Conservation (phyloP, 2,113 vertebrate species). For the Prionailurus viverrinus region DNA sequence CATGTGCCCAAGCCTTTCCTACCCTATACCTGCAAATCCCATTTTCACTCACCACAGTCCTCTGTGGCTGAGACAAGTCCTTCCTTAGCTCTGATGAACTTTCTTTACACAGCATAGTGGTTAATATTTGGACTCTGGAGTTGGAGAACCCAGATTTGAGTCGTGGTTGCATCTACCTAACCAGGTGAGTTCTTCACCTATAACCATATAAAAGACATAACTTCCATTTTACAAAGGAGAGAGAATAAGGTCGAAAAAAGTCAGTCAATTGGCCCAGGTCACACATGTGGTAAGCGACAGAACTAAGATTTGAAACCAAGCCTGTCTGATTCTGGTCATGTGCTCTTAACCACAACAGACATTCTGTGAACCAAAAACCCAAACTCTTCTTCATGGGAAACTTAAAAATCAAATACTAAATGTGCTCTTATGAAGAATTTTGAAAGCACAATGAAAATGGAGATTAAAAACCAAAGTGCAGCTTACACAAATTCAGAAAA, state of each 20-base stretch:
- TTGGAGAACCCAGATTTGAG: neutral
- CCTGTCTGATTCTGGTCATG: neutral
- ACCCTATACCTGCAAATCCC: neutral
- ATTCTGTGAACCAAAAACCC: neutral
- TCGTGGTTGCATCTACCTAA: neutral
- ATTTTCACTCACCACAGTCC: neutral
- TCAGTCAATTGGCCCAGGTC: neutral
- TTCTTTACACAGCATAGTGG: neutral
- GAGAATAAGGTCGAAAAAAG: neutral
- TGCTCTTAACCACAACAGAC: neutral
- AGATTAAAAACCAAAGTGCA: neutral
- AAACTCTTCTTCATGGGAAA: neutral
- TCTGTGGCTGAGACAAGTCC: neutral
- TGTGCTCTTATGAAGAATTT: neutral
- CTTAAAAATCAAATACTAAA: neutral
- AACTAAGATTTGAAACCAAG: neutral
- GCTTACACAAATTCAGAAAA: neutral
- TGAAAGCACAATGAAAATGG: conserved; percentile 21
- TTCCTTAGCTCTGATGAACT: neutral
- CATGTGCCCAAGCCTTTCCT: neutral
- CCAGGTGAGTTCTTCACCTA: neutral
- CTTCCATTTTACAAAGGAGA: neutral
- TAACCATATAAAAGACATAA: neutral
- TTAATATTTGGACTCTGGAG: neutral
- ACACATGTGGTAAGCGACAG: neutral